These are phyloP conservation scores for Collichthys lucidus DNA, from an alignment of 2,113 vertebrate species.

Conservation along the genomic window DNA sequence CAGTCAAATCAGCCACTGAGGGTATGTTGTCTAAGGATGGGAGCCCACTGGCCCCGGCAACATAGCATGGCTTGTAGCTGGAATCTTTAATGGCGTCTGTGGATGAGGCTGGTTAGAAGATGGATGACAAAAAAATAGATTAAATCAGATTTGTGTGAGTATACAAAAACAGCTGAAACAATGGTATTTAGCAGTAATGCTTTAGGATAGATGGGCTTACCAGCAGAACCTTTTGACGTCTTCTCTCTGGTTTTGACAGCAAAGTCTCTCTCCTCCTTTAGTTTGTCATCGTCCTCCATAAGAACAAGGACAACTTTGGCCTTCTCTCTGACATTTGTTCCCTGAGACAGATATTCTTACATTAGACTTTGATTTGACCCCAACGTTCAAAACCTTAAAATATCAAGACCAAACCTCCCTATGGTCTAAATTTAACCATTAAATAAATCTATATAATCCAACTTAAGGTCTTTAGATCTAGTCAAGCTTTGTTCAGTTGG, in stretches of 20 bases:
- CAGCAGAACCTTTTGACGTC: constrained; percentile 86
- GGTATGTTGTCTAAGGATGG: constrained; percentile 81
- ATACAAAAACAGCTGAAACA: background rate
- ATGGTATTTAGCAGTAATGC: background rate
- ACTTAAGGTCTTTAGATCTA: background rate
- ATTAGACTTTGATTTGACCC: constrained; percentile 5
- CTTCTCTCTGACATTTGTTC: constrained; percentile 91
- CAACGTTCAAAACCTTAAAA: background rate
- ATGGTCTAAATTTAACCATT: background rate
- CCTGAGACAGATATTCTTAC: constrained; percentile 68
- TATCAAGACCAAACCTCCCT: no score
- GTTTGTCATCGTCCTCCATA: constrained; percentile 90
- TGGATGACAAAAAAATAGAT: background rate
- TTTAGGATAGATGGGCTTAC: constrained; percentile 68
- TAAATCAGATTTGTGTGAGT: background rate
- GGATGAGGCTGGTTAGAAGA: constrained; percentile 73
- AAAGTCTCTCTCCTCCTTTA: constrained; percentile 89
- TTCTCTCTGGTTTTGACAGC: constrained; percentile 93
- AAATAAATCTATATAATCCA: background rate
- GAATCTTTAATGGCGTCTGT: constrained; percentile 65
- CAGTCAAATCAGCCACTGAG: constrained; percentile 85
- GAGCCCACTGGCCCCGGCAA: constrained; percentile 72
- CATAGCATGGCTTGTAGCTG: constrained; percentile 75
- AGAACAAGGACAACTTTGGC: constrained; percentile 91
- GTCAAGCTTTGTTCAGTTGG: no score